Conservation (phyloP, 2,888 invertebrate genomes). For the Rhingia campestris region DNA sequence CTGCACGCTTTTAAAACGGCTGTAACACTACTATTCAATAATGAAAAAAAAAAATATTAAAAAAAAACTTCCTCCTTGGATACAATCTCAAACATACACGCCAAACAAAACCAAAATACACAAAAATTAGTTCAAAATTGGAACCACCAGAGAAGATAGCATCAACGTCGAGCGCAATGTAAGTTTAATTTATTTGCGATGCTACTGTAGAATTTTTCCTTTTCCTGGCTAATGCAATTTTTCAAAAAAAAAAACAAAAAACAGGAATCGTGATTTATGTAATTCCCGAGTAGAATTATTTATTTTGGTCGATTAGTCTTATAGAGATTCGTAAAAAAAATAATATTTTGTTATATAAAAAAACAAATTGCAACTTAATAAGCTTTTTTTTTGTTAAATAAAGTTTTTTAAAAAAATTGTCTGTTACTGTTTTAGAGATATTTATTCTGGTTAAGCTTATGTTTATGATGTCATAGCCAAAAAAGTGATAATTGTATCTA, state of each 20-base stretch:
- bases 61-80: constrained; percentile 26
- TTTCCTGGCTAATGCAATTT: constrained; percentile 51
- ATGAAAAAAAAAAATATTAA: constrained; percentile 29
- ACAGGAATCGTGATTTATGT: constrained; percentile 6
- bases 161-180: constrained; percentile 79
- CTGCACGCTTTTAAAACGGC: constrained; percentile 72
- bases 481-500: too few relatives aligned
- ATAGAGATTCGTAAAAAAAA: constrained; percentile 34
- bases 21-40: constrained; percentile 66
- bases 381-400: constrained; percentile 60
- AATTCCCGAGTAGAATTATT: constrained; percentile 36
- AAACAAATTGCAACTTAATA: constrained; percentile 31
- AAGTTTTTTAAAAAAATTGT: constrained; percentile 19
- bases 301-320: constrained; percentile 27
- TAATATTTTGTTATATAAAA: neutral
- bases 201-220: constrained; percentile 55
- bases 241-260: constrained; percentile 2
- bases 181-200: constrained; percentile 76
- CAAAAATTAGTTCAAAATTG: constrained; percentile 78
- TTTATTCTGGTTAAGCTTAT: constrained; percentile 4
- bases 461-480: too few relatives aligned
- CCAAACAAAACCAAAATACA: constrained; percentile 42
- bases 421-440: neutral
- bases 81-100: constrained; percentile 40
- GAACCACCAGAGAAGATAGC: constrained; percentile 78